Percentiles rank a stretch among this genome's conserved stretches.
These are phyloP conservation scores for Oryzias celebensis DNA, from an alignment of 2,113 vertebrate species.

Conservation along the genomic window DNA sequence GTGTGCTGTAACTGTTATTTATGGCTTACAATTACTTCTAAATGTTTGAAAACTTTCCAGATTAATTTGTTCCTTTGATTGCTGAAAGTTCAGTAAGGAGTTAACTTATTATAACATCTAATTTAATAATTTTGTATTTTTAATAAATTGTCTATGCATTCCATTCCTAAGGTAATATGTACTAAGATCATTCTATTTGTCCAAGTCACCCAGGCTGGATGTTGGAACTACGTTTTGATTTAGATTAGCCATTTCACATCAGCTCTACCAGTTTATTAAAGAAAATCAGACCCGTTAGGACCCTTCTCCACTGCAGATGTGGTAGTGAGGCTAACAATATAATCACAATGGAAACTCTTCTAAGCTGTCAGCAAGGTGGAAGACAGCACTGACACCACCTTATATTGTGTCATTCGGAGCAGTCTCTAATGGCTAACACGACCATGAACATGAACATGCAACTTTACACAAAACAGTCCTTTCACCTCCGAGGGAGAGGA, in stretches of 20 bases:
- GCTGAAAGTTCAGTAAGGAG: too few species aligned
- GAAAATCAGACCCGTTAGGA: neutral
- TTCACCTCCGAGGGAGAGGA: conserved; percentile 26
- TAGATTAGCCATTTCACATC: conserved; percentile 3
- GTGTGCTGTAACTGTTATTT: too few species aligned
- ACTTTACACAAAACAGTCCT: conserved; percentile 18
- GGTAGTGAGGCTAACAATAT: conserved; percentile 31
- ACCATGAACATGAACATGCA: conserved; percentile 24
- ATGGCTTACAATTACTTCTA: too few species aligned
- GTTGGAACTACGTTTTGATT: conserved; percentile 5
- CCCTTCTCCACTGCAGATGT: conserved; percentile 10
- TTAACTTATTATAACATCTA: too few species aligned
- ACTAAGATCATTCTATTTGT: neutral
- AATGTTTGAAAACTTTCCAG: too few species aligned
- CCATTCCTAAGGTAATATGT: conserved; percentile 7
- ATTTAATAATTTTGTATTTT: too few species aligned
- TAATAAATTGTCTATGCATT: neutral
- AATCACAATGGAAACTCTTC: conserved; percentile 50
- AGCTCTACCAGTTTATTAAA: conserved; percentile 8
- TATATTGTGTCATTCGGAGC: conserved; percentile 20
- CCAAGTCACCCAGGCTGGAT: conserved; percentile 10
- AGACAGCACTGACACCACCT: conserved; percentile 36
- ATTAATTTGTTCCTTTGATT: too few species aligned
- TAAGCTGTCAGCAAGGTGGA: conserved; percentile 51
- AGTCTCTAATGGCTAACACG: conserved; percentile 24